Evolutionary conservation across 1,140 invertebrate species (phyloP), one percentile per base, ranked within the genome.

Genomic region (Nephila pilipes): DNA sequence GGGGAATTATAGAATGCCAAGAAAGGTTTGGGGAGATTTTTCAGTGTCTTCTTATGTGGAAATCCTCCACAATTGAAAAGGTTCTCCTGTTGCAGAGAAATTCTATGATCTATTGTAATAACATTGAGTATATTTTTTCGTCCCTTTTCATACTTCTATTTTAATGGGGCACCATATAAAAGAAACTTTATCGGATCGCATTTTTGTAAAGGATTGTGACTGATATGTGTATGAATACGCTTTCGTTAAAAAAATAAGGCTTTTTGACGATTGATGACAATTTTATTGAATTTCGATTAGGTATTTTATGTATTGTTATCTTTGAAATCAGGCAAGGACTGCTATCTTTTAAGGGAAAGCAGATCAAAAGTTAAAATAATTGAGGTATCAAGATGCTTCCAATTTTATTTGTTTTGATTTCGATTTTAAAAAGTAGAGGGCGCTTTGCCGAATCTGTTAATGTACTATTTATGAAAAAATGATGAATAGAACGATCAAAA

Each of bases 91-190:
- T 85, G 81, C 12, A 46, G 55, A 54, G 6, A 54, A n/a, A 25
- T 85, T 85, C 46, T 57, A 58, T 85, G 81, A 85, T 25, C 63
- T 69, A 25, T 69, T 69, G n/a, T 69, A 69, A 69, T 69, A 29
- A 69, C n/a, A 25, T 60, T 22, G 58, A 22, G 18, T 5, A n/a
- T 6, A 18, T 63, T 63, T 63, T 63, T 63, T 46, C 10, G 38
- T 8, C 38, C 4, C 38, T 46, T 69, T 14, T 29, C 8, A 32
- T 25, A 29, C 25, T 69, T 69, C 12, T 1, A 25, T 69, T 69
- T 69, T 14, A 69, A 69, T 3, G n/a, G n/a, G 65, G 25, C 8
- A 3, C 14, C 6, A 29, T 69, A 69, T 20, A 63, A 69, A 32
- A 69, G 65, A 69, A 25, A 29, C n/a, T 69, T 69, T 29, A 69